phyloP scores from a whole-genome alignment of 2,797 vertebrate species.

The Potorous gilbertii region DNA sequence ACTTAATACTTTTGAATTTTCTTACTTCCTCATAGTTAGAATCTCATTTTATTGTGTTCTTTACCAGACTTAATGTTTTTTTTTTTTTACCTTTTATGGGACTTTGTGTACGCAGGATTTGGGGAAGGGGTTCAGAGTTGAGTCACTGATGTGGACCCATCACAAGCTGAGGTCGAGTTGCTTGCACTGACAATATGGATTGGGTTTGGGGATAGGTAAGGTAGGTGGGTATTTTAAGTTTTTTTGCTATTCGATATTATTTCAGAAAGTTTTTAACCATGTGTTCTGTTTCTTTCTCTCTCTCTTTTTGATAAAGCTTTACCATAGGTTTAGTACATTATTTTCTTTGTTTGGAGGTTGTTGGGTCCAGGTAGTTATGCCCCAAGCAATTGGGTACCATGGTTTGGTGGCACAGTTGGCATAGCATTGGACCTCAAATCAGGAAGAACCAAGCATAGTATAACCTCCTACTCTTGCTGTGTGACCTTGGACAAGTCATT shows the following conservation, averaged over 20 bases:
- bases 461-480: not conserved
- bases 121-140: not conserved
- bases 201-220: not conserved
- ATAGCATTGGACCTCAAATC: not conserved
- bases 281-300: not conserved
- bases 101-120: not conserved
- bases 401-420: not conserved
- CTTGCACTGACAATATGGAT: not conserved
- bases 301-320: not conserved
- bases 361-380: not conserved
- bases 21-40: not conserved
- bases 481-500: not conserved
- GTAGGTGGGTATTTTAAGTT: not conserved
- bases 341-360: not conserved
- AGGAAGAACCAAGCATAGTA: not conserved
- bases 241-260: not conserved
- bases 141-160: not conserved
- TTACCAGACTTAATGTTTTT: not conserved
- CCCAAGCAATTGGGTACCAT: not conserved
- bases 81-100: not conserved
- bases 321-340: not conserved
- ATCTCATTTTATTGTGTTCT: not conserved
- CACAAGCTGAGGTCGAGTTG: not conserved
- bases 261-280: not conserved
- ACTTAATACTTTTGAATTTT: not conserved